Evolutionary conservation across 2,113 vertebrate species (phyloP), one percentile per base, ranked within the genome.

Genomic region (Nibea coibor): DNA sequence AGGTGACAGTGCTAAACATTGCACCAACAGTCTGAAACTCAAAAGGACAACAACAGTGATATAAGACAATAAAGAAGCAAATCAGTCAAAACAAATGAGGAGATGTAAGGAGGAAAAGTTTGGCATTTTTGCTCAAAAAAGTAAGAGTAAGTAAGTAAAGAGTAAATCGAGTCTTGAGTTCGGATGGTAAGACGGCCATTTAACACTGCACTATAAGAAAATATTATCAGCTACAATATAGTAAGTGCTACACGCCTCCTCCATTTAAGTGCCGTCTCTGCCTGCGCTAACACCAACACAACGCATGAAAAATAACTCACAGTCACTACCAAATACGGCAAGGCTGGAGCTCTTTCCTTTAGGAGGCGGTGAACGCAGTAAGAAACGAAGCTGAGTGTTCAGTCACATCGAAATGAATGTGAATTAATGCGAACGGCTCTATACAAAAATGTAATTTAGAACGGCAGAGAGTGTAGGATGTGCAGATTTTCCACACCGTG

Each of bases 401-500:
- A 14, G 59, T 79, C 65, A 81, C 16, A 82, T n/a, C 28, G 31
- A 15, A 47, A 66, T 35, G 7, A 42, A 15, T 53, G 62, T 45
- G 56, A 47, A 73, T 81, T 63, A 64, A 84, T 83, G 66, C 77
- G 65, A 78, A 82, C 80, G 75, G 35, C 35, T 51, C 20, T 64
- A 47, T n/a, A 35, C 10, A 50, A 77, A 78, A 72, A 59, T 67
- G 45, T 68, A 61, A 82, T 84, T 83, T 78, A 11, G 26, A 77
- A 64, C 1, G 28, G 45, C 59, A 19, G 12, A 24, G 72, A 80
- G 74, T 15, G 50, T 64, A 71, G 61, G 74, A 84, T 70, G 59
- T 82, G 70, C 17, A 22, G 54, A 85, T 88, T 87, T 74, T 83
- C 74, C 61, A 79, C 72, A 39, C 67, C 66, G 53, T 65, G 56